These are phyloP conservation scores for Drosophila saltans DNA, from an alignment of 1,140 invertebrate genomes.

Conservation along the genomic window DNA sequence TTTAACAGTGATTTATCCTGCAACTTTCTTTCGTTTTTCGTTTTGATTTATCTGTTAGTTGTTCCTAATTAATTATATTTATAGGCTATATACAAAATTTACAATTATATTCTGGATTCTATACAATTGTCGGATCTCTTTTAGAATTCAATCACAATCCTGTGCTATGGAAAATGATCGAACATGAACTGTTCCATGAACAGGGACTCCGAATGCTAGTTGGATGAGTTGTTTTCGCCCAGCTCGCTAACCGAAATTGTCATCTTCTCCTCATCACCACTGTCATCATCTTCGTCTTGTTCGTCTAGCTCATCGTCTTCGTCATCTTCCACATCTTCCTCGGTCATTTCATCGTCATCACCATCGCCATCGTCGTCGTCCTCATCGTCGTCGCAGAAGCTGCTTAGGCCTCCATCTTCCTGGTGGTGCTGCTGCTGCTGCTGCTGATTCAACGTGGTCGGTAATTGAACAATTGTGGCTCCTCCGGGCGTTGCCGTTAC, in stretches of 20 bases:
- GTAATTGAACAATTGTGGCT: conserved; percentile 66
- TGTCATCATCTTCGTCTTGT: conserved; percentile 86
- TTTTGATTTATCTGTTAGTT: not conserved
- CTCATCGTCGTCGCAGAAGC: conserved; percentile 85
- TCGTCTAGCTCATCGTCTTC: conserved; percentile 83
- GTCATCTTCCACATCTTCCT: conserved; percentile 84
- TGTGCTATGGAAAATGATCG: conserved; percentile 72
- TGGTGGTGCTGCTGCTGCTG: not conserved
- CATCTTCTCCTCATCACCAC: conserved; percentile 88
- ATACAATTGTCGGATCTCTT: conserved; percentile 6
- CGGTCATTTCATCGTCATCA: conserved; percentile 76
- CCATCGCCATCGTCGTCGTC: conserved; percentile 83
- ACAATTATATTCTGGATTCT: not conserved
- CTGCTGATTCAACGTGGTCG: conserved; percentile 15
- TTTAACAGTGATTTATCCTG: not conserved
- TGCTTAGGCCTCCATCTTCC: conserved; percentile 83
- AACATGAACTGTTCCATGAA: conserved; percentile 83
- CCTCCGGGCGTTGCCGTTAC: conserved; percentile 60
- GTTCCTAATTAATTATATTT: not conserved
- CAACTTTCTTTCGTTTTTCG: not conserved
- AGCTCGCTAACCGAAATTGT: conserved; percentile 86
- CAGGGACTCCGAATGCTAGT: conserved; percentile 83
- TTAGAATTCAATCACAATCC: conserved; percentile 4
- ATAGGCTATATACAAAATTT: not conserved
- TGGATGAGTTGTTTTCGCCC: conserved; percentile 78